phyloP scores from a whole-genome alignment of 2,113 vertebrate species.

The Microcebus ravelobensis region DNA sequence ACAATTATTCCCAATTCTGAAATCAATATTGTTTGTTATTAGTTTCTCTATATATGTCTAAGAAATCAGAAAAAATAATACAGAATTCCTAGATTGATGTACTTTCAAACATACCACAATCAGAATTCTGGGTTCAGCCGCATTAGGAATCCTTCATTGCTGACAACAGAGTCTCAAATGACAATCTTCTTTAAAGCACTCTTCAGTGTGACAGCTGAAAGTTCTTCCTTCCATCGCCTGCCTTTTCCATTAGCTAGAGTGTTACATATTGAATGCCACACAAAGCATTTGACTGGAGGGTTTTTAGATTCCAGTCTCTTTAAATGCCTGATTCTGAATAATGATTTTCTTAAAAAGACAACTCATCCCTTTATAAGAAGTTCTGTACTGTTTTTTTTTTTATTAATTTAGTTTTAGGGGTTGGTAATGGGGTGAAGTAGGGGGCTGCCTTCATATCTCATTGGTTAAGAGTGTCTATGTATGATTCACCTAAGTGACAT shows the following conservation, averaged over 20 bases:
- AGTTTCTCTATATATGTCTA: background rate
- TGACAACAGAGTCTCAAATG: conserved; percentile 52
- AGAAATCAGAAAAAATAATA: conserved; percentile 21
- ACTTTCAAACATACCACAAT: conserved; percentile 68
- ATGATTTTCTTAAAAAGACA: conserved; percentile 51
- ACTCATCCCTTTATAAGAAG: conserved; percentile 51
- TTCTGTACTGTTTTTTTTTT: conserved; percentile 24
- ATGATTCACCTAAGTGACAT: conserved; percentile 73
- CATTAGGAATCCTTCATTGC: conserved; percentile 60
- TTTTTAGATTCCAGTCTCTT: conserved; percentile 66
- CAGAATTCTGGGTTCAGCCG: conserved; percentile 62
- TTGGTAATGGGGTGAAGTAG: background rate
- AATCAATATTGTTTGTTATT: conserved; percentile 29
- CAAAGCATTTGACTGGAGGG: conserved; percentile 70
- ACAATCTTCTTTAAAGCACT: conserved; percentile 38
- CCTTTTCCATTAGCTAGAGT: conserved; percentile 63
- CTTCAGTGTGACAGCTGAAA: conserved; percentile 60
- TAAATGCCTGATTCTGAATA: conserved; percentile 71
- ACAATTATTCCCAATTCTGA: background rate
- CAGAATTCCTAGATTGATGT: conserved; percentile 10
- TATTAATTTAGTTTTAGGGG: conserved; percentile 48
- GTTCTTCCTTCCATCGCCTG: conserved; percentile 18
- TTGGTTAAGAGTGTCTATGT: conserved; percentile 44
- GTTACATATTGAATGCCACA: conserved; percentile 65
- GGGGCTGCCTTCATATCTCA: conserved; percentile 27